These are phyloP conservation scores for Sternotherus odoratus DNA, from an alignment of 2,797 vertebrate species.

Conservation along the genomic window DNA sequence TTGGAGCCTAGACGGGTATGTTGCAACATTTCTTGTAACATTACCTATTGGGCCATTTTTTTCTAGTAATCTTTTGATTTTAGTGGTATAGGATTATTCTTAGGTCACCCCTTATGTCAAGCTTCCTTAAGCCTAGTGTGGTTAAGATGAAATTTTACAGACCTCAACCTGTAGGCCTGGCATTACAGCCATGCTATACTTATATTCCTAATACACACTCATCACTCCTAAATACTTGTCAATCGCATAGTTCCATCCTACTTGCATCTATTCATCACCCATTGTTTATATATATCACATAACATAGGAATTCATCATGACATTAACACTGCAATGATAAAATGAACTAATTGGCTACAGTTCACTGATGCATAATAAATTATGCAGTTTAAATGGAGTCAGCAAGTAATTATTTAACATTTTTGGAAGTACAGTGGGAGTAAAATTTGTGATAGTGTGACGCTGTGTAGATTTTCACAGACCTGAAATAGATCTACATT, in stretches of 20 bases:
- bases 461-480: background rate
- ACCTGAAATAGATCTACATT: background rate
- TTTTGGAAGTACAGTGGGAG: conserved; percentile 2
- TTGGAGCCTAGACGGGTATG: background rate
- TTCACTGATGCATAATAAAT: background rate
- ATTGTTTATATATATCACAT: background rate
- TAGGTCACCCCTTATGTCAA: background rate
- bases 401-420: background rate
- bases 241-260: background rate
- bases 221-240: background rate
- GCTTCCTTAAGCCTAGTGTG: background rate
- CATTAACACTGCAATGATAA: background rate
- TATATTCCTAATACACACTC: background rate
- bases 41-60: background rate
- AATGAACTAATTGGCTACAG: background rate
- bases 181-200: background rate
- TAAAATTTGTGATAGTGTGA: background rate
- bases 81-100: background rate
- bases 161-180: background rate
- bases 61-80: background rate
- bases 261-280: background rate
- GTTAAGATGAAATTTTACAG: background rate
- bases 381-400: background rate
- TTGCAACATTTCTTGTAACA: background rate
- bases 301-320: background rate